Conservation (phyloP, 2,888 invertebrate species). For the Agriopis leucophaearia region DNA sequence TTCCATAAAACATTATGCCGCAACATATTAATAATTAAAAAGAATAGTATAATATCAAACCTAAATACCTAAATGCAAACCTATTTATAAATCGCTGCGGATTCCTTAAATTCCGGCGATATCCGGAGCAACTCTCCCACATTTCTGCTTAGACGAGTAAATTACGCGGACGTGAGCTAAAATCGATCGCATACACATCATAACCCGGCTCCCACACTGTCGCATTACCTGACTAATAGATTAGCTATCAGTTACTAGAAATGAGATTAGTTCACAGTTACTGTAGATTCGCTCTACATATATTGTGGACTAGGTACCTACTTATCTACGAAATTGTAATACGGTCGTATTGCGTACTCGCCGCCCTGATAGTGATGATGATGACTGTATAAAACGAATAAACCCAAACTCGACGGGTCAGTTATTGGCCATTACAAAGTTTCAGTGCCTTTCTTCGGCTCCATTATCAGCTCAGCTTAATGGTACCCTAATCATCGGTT, state of each 20-base stretch:
- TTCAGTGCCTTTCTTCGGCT: too few species aligned
- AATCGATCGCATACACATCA: conserved; percentile 16
- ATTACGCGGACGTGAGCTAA: conserved; percentile 14
- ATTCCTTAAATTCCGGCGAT: conserved; percentile 62
- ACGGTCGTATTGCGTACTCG: neutral
- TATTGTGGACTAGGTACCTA: neutral
- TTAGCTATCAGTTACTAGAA: conserved; percentile 4
- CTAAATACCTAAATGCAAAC: neutral
- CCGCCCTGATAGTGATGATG: too few species aligned
- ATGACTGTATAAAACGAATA: too few species aligned
- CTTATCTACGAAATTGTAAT: neutral
- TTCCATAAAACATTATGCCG: too few species aligned
- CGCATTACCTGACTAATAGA: conserved; percentile 5
- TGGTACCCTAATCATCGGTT: too few species aligned
- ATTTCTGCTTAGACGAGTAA: conserved; percentile 17
- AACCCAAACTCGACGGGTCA: too few species aligned
- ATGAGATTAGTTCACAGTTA: conserved; percentile 11
- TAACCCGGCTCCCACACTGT: conserved; percentile 17
- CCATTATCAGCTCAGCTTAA: too few species aligned
- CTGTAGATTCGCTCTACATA: neutral
- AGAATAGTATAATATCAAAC: neutral
- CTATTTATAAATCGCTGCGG: conserved; percentile 13
- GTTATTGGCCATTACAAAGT: too few species aligned
- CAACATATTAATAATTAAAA: neutral
- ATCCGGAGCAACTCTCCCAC: conserved; percentile 65